A percentile compares a stretch with the other conserved stretches of the same genome.
Conservation (phyloP, 2,797 vertebrate genomes). For the Psittacula echo region DNA sequence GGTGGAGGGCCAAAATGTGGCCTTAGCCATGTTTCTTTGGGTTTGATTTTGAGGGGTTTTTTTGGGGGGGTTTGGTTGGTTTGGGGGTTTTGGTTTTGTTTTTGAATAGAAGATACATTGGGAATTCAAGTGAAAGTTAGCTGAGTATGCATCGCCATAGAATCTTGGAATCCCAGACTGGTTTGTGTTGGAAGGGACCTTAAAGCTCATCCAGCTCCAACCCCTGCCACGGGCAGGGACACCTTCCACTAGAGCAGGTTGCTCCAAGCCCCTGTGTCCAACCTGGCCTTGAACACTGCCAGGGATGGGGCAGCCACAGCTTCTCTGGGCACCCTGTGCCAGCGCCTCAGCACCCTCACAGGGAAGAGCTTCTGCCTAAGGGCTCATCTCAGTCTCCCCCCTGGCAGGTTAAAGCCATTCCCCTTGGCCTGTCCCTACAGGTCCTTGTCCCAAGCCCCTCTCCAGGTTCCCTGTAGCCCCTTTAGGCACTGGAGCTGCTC, state of each 20-base stretch:
- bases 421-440: too few species aligned
- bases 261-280: not conserved
- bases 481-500: too few species aligned
- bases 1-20: not conserved
- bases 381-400: too few species aligned
- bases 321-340: too few species aligned
- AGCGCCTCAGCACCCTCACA: too few species aligned
- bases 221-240: not conserved
- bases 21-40: not conserved
- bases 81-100: not conserved
- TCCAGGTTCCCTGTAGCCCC: too few species aligned
- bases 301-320: too few species aligned
- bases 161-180: not conserved
- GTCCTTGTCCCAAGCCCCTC: too few species aligned
- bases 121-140: not conserved
- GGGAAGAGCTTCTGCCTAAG: too few species aligned
- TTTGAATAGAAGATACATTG: not conserved
- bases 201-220: not conserved
- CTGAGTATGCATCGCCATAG: rapidly evolving
- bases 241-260: not conserved
- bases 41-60: not conserved
- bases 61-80: not conserved
- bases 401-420: too few species aligned
- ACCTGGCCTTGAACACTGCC: too few species aligned
- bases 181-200: not conserved